Evolutionary conservation across 64 coral and sea anemone species (phyloP).

Genomic region (Catalaphyllia jardinei): DNA sequence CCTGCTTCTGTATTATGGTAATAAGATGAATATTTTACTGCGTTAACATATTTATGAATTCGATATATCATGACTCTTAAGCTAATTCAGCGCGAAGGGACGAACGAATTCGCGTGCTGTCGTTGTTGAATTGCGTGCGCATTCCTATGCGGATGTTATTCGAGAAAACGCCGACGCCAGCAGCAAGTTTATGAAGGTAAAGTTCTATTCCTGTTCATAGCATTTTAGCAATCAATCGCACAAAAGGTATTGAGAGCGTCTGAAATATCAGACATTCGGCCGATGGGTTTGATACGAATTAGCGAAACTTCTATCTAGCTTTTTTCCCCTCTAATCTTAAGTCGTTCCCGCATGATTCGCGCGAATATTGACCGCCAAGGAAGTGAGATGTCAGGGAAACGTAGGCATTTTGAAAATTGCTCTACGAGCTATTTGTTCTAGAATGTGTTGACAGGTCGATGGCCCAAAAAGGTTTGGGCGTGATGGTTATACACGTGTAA

Average conservation of each 20-base stretch:
- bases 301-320: background rate
- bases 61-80: slow-evolving; percentile 52
- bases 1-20: slow-evolving; percentile 59
- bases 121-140: background rate
- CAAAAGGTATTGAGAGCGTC: slow-evolving; percentile 18
- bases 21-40: slow-evolving; percentile 76
- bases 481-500: slow-evolving; percentile 42
- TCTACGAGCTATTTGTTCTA: slow-evolving; percentile 56
- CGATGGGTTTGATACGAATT: slow-evolving; percentile 1
- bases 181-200: slow-evolving; percentile 12
- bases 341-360: background rate
- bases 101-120: slow-evolving; percentile 1
- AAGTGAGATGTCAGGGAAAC: slow-evolving; percentile 55
- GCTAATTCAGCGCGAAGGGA: slow-evolving; percentile 24
- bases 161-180: background rate
- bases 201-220: slow-evolving; percentile 16
- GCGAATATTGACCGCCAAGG: slow-evolving; percentile 38
- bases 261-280: slow-evolving; percentile 20
- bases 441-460: slow-evolving; percentile 64
- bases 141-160: background rate
- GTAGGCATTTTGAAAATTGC: slow-evolving; percentile 71
- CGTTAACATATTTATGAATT: slow-evolving; percentile 77
- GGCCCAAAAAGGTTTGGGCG: slow-evolving; percentile 43
- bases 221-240: slow-evolving; percentile 2
- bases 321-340: background rate